phyloP scores from a whole-genome alignment of 2,113 vertebrate genomes.

The Amphilophus citrinellus region DNA sequence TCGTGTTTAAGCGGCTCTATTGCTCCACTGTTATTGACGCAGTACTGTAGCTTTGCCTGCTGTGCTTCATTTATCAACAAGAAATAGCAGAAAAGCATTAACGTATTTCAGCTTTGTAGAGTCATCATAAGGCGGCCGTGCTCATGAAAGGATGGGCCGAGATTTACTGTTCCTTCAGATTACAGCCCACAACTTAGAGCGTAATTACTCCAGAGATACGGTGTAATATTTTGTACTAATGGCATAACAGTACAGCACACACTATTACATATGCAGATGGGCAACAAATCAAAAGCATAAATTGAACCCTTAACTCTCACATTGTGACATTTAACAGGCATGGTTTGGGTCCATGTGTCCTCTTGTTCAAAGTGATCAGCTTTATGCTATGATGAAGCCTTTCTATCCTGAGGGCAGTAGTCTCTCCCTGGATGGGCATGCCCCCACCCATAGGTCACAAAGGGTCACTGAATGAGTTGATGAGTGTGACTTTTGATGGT shows the following conservation, averaged over 20 bases:
- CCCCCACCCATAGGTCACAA: background rate
- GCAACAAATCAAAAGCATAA: background rate
- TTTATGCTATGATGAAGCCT: background rate
- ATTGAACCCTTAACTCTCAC: background rate
- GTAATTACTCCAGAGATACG: background rate
- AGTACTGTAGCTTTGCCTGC: background rate
- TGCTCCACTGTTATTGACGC: slow-evolving; percentile 3
- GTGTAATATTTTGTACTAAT: background rate
- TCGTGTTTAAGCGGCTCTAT: slow-evolving; percentile 9
- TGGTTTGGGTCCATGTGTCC: background rate
- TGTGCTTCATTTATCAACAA: background rate
- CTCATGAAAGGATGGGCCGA: slow-evolving; percentile 1
- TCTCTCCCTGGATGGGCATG: background rate
- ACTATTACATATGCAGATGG: background rate
- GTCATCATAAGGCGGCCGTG: background rate
- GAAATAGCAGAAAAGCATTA: slow-evolving; percentile 11
- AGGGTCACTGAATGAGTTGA: background rate
- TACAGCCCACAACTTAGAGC: background rate
- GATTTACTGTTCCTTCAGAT: background rate
- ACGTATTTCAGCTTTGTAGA: background rate
- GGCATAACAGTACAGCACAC: background rate
- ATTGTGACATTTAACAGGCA: no score
- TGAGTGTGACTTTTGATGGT: background rate
- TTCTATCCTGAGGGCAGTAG: no score
- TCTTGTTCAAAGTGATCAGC: background rate